Conservation (phyloP, 2,113 vertebrate species). For the Thomomys bottae region DNA sequence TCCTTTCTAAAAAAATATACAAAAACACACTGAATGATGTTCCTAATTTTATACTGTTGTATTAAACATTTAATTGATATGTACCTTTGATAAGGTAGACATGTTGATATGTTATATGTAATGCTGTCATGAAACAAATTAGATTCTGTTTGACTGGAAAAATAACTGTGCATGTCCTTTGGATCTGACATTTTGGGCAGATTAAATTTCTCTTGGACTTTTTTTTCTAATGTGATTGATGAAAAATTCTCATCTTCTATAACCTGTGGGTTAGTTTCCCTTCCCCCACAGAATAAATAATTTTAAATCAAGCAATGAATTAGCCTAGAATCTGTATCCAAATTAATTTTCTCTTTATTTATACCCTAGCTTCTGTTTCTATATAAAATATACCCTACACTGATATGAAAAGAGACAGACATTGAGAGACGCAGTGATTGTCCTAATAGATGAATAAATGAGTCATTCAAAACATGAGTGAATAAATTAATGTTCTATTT, state of each 20-base stretch:
- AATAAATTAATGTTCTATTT: slow-evolving; percentile 7
- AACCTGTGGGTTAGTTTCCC: background rate
- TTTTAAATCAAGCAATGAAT: background rate
- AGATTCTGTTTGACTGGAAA: background rate
- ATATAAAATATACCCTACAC: background rate
- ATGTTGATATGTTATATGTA: background rate
- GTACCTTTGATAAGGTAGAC: background rate
- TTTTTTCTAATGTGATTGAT: background rate
- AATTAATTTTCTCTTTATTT: background rate
- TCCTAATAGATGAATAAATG: slow-evolving; percentile 11
- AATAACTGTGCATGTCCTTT: background rate
- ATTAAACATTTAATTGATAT: background rate
- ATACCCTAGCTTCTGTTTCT: background rate
- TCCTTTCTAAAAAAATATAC: background rate
- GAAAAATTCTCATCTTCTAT: background rate
- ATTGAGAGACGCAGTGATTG: too few relatives aligned
- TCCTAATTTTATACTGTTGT: background rate
- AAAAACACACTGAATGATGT: background rate
- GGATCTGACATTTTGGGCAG: background rate
- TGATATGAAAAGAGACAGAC: background rate
- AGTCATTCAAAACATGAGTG: background rate
- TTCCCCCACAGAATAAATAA: slow-evolving; percentile 6
- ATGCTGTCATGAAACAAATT: background rate
- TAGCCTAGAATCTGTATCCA: background rate
- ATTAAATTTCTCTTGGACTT: background rate